Conservation (phyloP, 2,888 invertebrate species). For the Rambutsinella grinnellia region DNA sequence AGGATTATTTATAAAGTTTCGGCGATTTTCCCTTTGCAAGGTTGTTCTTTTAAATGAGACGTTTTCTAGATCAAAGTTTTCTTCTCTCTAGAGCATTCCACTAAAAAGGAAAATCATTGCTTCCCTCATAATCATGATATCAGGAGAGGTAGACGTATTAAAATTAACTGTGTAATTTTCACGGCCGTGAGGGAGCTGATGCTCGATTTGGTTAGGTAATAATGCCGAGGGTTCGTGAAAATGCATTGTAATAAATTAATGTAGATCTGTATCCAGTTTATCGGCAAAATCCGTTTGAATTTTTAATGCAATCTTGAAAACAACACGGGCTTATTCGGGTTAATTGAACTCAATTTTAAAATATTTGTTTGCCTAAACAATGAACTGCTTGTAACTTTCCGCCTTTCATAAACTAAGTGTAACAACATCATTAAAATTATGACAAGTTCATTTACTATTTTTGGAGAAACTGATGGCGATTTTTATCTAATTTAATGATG, state of each 20-base stretch:
- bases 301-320: too few relatives aligned
- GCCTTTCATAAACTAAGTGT: not conserved
- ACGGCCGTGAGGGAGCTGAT: not conserved
- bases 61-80: too few relatives aligned
- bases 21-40: not conserved
- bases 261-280: constrained; percentile 14
- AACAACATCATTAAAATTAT: not conserved
- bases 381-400: not conserved
- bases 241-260: not conserved
- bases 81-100: too few relatives aligned
- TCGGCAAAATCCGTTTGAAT: too few relatives aligned
- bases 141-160: constrained; percentile 31
- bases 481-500: not conserved
- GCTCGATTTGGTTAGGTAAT: too few relatives aligned
- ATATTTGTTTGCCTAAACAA: not conserved
- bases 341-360: too few relatives aligned
- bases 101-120: constrained; percentile 26
- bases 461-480: constrained; percentile 9
- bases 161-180: constrained; percentile 30
- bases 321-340: not conserved
- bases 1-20: not conserved
- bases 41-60: too few relatives aligned
- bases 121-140: constrained; percentile 15
- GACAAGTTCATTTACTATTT: constrained; percentile 24
- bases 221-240: too few relatives aligned